Base-by-base conservation (phyloP, 2,888 invertebrate species). In the Imbricaverruca yamaguchii region DNA sequence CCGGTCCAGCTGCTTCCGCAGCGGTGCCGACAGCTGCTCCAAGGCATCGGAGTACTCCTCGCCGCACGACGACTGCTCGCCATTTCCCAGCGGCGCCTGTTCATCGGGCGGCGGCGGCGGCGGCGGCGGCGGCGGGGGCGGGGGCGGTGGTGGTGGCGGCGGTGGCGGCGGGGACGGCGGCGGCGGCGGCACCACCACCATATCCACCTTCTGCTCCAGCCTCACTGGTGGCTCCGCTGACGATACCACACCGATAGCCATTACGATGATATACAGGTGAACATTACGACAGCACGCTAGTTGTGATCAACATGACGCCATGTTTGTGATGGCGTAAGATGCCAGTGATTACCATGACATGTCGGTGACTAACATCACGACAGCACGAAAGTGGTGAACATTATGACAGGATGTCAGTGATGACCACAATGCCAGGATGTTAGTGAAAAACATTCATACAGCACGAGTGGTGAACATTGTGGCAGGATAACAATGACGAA, bases 11-110 rank as follows among this genome's bases (percentile, higher is more conserved):
- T 65, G 53, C 25, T 67, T 55, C 21, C 55, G n/a, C 23, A 80
- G 65, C 63, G 56, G 80, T 12, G 80, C n/a, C 13, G 53, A 21
- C 80, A 80, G 57, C 79, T 15, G 23, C 56, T 79, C 57, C 23
- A 79, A n/a, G 23, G 79, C 56, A 7, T 56, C 59, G 13, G 23
- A 11, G 57, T 57, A 56, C 57, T 59, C 57, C 23, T 79, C 79
- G 11, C 21, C 79, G 25, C 15, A 74, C 13, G 63, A 67, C 53
- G 25, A 25, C 65, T 15, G 74, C 13, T 25, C 6, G 25, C 18
- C 15, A 11, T 15, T 13, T 15, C 59, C 15, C 15, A 15, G 53
- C 7, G 55, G 9, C 55, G 74, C 21, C 23, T 11, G 23, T 12
- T 25, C 67, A 13, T 13, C 12, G 25, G 23, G 67, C n/a, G 23